A percentile compares a stretch with the other conserved stretches of the same genome.
phyloP scores from a whole-genome alignment of 2,113 vertebrate species.

The Ornithorhynchus anatinus region DNA sequence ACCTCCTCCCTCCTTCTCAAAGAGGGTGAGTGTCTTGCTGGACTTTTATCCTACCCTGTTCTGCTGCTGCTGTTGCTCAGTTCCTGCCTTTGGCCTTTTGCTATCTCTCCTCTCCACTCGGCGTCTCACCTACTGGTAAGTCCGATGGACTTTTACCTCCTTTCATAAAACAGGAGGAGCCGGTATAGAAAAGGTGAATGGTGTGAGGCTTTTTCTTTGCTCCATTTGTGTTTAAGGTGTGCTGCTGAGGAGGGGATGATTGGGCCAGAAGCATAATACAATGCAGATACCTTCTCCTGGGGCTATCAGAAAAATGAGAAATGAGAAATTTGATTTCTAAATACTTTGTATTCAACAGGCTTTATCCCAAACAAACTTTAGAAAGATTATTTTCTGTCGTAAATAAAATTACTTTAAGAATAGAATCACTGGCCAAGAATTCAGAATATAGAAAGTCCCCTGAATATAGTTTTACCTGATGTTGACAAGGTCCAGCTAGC shows the following conservation, averaged over 20 bases:
- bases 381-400: neutral
- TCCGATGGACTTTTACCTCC: slow-evolving; percentile 45
- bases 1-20: neutral
- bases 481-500: neutral
- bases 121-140: slow-evolving; percentile 69
- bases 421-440: neutral
- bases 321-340: slow-evolving; percentile 3
- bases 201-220: slow-evolving; percentile 27
- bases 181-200: slow-evolving; percentile 5
- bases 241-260: neutral
- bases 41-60: slow-evolving; percentile 28
- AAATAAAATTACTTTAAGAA: neutral
- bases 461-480: neutral
- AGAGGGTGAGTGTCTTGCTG: slow-evolving; percentile 46
- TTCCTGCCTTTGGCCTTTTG: slow-evolving; percentile 34
- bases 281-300: neutral
- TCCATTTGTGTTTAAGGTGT: slow-evolving; percentile 17
- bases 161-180: neutral
- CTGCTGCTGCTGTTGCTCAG: slow-evolving; percentile 20
- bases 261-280: neutral
- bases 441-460: neutral
- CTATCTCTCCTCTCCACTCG: slow-evolving; percentile 42
- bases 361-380: slow-evolving; percentile 1
- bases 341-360: neutral
- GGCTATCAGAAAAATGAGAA: neutral